A percentile compares a stretch with the other conserved stretches of the same genome.
These are phyloP conservation scores for Gorsachius goisagi DNA, from an alignment of 2,113 vertebrate species.

Conservation along the genomic window DNA sequence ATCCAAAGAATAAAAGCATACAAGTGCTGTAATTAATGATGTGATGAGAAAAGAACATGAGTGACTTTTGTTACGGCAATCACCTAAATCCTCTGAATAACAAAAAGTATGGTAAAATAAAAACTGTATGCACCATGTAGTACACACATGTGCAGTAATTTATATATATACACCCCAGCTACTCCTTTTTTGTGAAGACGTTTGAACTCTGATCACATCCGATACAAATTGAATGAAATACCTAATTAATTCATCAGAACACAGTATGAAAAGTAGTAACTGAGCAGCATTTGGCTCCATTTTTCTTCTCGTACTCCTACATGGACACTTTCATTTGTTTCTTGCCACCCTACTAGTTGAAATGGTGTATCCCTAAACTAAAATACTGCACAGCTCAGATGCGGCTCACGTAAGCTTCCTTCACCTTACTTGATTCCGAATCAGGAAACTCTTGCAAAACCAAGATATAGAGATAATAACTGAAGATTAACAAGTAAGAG, in stretches of 20 bases:
- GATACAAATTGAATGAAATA: not conserved
- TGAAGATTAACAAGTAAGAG: not conserved
- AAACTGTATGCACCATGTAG: not conserved
- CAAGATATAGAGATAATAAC: not conserved
- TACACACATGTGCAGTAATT: not conserved
- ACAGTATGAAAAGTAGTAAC: not conserved
- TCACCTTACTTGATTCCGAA: not conserved
- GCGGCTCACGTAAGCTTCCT: not conserved
- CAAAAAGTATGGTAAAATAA: not conserved
- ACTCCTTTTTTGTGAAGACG: not conserved
- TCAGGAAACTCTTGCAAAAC: not conserved
- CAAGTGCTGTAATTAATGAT: not conserved
- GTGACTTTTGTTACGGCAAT: not conserved
- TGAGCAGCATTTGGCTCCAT: not conserved
- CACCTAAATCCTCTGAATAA: not conserved
- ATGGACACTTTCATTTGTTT: not conserved
- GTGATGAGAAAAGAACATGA: not conserved
- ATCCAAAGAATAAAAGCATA: not conserved
- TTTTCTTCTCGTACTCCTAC: not conserved
- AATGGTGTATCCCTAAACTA: rapidly evolving
- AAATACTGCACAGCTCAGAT: not conserved
- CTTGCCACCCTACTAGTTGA: rapidly evolving
- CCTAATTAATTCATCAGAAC: not conserved
- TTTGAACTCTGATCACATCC: not conserved
- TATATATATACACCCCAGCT: not conserved